Evolutionary conservation across 2,797 vertebrate genomes (phyloP), one percentile per base, ranked within the genome.

Genomic region (Chelon labrosus): DNA sequence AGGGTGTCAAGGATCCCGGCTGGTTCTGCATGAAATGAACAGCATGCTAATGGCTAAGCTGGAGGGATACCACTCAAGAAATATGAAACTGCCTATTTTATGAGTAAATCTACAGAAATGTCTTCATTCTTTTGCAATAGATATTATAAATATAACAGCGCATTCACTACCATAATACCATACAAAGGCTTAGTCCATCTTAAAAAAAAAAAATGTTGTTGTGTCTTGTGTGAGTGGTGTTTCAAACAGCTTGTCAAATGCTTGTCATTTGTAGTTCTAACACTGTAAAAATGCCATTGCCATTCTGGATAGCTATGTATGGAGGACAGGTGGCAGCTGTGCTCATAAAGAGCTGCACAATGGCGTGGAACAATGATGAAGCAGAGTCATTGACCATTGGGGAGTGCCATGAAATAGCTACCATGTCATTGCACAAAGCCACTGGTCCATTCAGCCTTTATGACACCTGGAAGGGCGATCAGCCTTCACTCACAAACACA

Each of bases 291-390:
- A 85, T 79, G 77, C 13, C 75, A 80, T 84, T 87, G 70, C 78
- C 70, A 60, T 83, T 85, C 87, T 80, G 66, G 78, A 85, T 86
- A 81, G 89, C 88, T 80, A 76, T 90, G 83, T 88, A 89, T 85
- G 77, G 87, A 80, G 85, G 87, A 91, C 91, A 94, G 92, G 93
- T 93, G 93, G 92, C 88, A 93, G 92, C 92, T 92, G 89, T 14
- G 65, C 85, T 71, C 84, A 91, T 95, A 91, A 94, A 95, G 75
- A 80, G 74, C 84, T 85, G 83, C 90, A 94, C 91, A 92, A 91
- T 92, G 87, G 84, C 47, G 77, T 90, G 89, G 90, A 92, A 93
- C 94, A 94, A 92, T 92, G 92, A 92, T 91, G 87, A 89, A 88
- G 84, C 83, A 76, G 82, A 92, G 86, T 91, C 91, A 92, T 78